These are phyloP conservation scores for Onychorhynchus coronatus DNA, from an alignment of 2,113 vertebrate species.

Conservation along the genomic window DNA sequence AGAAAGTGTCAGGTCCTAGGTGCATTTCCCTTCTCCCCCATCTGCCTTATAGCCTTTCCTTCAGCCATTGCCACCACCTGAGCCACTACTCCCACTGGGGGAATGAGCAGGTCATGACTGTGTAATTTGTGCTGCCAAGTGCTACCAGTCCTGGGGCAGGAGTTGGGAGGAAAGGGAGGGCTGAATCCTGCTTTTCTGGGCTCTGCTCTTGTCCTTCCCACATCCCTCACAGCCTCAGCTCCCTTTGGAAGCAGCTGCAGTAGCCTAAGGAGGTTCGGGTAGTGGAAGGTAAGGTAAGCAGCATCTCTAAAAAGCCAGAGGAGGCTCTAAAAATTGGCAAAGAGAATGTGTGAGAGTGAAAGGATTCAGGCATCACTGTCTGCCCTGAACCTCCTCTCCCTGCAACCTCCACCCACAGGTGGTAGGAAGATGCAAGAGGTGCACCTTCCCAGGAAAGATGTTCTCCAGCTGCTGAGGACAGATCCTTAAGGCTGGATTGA, in stretches of 20 bases:
- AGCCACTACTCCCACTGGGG: not conserved
- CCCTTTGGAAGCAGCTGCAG: not conserved
- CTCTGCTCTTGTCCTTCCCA: not conserved
- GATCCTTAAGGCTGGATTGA: not conserved
- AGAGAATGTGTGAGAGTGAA: not conserved
- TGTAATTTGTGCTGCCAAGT: not conserved
- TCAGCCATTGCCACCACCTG: not conserved
- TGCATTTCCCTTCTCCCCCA: fast-evolving
- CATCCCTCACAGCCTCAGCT: not conserved
- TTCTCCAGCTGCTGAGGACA: not conserved
- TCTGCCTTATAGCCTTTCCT: not conserved
- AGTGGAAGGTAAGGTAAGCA: not conserved
- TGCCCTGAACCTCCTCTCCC: not conserved
- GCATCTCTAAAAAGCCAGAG: not conserved
- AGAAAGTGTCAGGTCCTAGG: not conserved
- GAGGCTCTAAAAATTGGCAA: not conserved
- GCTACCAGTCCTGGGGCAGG: not conserved
- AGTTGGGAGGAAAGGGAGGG: not conserved
- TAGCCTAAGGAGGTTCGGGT: not conserved
- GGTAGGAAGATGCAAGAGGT: not conserved
- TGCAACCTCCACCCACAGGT: fast-evolving
- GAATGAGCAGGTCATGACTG: not conserved
- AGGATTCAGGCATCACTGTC: not conserved
- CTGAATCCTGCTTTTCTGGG: not conserved
- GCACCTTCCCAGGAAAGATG: not conserved